Evolutionary conservation across 2,113 vertebrate species (phyloP).

Genomic region (Gallinago paraguaiae): DNA sequence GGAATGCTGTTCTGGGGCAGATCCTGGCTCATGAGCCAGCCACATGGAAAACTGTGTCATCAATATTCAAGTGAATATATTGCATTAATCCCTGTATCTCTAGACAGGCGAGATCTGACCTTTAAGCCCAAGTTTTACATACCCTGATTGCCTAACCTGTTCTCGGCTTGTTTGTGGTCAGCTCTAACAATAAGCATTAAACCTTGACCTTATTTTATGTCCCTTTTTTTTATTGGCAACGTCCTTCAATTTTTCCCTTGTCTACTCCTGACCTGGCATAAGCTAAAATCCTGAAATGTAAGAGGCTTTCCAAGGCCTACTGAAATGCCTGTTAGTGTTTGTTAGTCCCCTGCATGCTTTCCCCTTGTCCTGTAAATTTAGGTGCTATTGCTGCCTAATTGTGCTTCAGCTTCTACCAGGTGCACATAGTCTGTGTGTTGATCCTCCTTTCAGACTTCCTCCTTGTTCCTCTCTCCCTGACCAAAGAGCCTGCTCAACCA

Average conservation of each 20-base stretch:
- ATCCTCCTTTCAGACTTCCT: not conserved
- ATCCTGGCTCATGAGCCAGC: not conserved
- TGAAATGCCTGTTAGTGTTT: not conserved
- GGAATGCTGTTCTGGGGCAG: not conserved
- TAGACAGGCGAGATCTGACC: not conserved
- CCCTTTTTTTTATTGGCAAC: not conserved
- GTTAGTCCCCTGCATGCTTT: not conserved
- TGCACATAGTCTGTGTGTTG: fast-evolving
- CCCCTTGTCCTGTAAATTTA: not conserved
- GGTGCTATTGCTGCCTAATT: not conserved
- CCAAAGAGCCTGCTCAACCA: not conserved
- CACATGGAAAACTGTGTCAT: not conserved
- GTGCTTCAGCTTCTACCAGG: not conserved
- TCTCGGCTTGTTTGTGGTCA: not conserved
- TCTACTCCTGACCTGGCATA: not conserved
- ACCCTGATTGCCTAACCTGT: not conserved
- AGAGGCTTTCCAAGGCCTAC: not conserved
- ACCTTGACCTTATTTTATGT: not conserved
- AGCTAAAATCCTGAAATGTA: not conserved
- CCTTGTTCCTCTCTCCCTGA: not conserved
- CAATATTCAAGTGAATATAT: not conserved
- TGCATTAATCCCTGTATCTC: not conserved
- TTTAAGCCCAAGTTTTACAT: not conserved
- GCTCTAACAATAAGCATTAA: not conserved
- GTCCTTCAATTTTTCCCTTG: not conserved